Base-by-base conservation (phyloP, 2,113 vertebrate species). In the Rhinoderma darwinii region DNA sequence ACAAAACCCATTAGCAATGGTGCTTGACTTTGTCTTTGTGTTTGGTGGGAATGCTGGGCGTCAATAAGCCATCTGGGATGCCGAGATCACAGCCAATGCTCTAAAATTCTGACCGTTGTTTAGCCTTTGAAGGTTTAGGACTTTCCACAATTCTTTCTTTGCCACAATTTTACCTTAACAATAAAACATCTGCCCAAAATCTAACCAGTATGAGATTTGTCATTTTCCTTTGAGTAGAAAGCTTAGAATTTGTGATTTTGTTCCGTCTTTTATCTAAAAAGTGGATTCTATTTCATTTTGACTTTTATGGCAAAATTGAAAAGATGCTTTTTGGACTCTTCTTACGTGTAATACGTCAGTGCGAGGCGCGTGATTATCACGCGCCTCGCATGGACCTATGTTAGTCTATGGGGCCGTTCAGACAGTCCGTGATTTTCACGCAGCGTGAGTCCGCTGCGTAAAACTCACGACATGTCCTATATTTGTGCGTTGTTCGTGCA, bases 61-160 rank as follows among this genome's bases (percentile, higher is more conserved):
- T 95, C 94, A 90, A 94, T 94, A 92, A 94, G 91, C 95, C 96
- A 96, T 96, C 95, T 96, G 96, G 95, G 95, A 93, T 89, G 90
- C 93, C 90, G 47, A 8, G 12, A 3, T 66, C 0, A 0, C 25
- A 84, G 78, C 77, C 86, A 84, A 68, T 88, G 85, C 41, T 80
- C 0, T 0, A 72, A 82, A 87, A 41, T 84, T 32, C 76, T 0
- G 37, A 89, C 78, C 86, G 77, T 37, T 32, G 35, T 12, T 70
- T 88, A 10, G 89, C 83, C 91, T 87, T 88, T 73, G 82, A 86
- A 75, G 78, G 63, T 17, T 20, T 84, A 68, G 82, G 89, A 88
- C 37, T 72, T 80, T 81, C 77, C 63, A 66, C 84, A 79, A 61
- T 43, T 15, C 86, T 88, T 89, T 89, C 84, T 15, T 18, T 41